Evolutionary conservation across 2,888 invertebrate species (phyloP), one percentile per base, ranked within the genome.

Genomic region (Ariolimax columbianus): DNA sequence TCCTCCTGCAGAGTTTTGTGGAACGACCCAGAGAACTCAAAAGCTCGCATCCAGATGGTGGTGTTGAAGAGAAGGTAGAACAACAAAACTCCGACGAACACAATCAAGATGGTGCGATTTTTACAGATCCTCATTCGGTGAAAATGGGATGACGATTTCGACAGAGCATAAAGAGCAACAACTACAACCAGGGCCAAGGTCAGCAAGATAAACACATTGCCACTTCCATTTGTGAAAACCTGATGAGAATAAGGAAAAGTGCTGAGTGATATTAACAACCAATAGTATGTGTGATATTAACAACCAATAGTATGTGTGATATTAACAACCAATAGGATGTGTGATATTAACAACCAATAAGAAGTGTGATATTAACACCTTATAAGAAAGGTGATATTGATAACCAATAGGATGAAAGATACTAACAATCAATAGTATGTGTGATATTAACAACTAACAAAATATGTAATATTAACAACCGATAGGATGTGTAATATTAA

Each of bases 1-100:
- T 85, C 82, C 82, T 85, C 84, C 79, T 86, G 86, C 23, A 86
- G 55, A 9, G 89, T 87, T 77, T 91, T 91, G 82, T 89, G 90
- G 77, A 90, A 89, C 33, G 91, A 90, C 17, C 91, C 90, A 77
- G 90, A 90, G 77, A 92, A 90, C 84, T 92, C 91, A 86, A 91
- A 89, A 9, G 90, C 91, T 59, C 91, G 90, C 90, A 92, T 91
- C 91, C 91, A 92, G 47, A 92, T 91, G n/a, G 92, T 91, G 17
- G 92, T 92, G 86, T 91, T 91, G 87, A 91, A 92, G 89, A 92
- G 90, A 82, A 92, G 89, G 86, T 92, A 92, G 30, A 92, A 88
- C 14, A 91, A 79, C n/a, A 92, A 88, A 23, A 92, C 86, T 0
- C 89, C 89, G 11, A 91, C 83, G 84, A 92, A 92, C 47, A 91